Conservation (phyloP, 2,113 vertebrate species). For the Charadrius vociferus region DNA sequence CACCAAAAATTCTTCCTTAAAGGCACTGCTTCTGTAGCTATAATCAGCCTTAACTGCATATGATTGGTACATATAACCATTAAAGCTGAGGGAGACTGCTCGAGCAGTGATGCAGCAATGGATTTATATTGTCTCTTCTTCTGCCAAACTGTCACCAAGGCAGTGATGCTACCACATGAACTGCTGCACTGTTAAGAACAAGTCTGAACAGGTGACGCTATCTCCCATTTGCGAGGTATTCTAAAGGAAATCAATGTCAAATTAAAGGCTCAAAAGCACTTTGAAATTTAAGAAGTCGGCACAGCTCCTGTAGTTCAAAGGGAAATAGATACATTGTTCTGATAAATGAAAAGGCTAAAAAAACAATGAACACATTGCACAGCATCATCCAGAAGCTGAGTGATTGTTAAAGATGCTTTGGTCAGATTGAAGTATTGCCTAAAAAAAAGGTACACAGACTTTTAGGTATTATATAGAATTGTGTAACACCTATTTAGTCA, state of each 20-base stretch:
- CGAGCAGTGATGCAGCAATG: fast-evolving
- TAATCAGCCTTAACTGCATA: not conserved
- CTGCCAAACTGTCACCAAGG: not conserved
- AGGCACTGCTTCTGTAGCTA: not conserved
- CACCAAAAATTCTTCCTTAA: not conserved
- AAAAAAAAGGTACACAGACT: not conserved
- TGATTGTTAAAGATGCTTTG: not conserved
- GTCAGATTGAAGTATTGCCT: not conserved
- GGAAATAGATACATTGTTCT: not conserved
- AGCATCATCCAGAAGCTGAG: not conserved
- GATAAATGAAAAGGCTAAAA: not conserved
- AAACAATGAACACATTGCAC: not conserved
- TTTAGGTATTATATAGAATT: not conserved
- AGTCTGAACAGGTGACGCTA: not conserved
- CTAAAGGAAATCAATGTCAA: not conserved
- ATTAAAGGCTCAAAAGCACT: not conserved
- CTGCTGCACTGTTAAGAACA: not conserved
- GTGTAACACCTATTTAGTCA: not conserved
- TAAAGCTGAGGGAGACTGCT: not conserved
- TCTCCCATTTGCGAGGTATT: not conserved
- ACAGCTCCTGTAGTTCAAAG: not conserved
- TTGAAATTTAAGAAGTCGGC: not conserved
- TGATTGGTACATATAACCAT: fast-evolving
- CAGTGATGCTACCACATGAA: not conserved
- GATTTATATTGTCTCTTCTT: not conserved